Conservation (phyloP, 2,113 vertebrate genomes). For the Channa maculata region DNA sequence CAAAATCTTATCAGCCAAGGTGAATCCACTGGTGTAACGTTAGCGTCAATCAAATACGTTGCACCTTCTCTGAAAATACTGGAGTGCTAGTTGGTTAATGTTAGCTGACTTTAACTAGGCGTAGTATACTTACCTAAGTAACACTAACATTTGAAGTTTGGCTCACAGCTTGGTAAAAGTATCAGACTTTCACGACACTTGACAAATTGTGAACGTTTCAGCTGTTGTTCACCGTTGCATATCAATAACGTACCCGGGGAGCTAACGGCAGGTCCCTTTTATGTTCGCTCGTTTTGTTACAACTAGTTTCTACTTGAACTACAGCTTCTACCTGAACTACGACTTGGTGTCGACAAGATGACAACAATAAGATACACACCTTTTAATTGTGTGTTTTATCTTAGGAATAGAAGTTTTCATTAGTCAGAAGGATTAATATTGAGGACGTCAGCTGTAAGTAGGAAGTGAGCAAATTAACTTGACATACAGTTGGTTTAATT, state of each 20-base stretch:
- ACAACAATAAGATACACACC: too few relatives aligned
- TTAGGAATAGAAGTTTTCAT: not conserved
- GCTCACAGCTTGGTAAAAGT: not conserved
- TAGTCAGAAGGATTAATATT: not conserved
- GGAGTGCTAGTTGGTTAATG: constrained; percentile 21
- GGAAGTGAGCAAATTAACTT: constrained; percentile 56
- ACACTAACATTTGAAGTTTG: not conserved
- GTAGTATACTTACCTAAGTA: not conserved
- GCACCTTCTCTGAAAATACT: constrained; percentile 37
- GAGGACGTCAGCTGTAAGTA: constrained; percentile 60
- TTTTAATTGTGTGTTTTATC: not conserved
- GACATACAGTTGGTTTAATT: constrained; percentile 17
- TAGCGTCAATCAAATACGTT: constrained; percentile 19
- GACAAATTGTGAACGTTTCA: not conserved
- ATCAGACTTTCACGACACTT: not conserved
- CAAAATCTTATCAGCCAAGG: constrained; percentile 36
- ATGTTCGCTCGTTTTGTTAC: too few relatives aligned
- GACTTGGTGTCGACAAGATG: not conserved
- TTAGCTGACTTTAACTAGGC: constrained; percentile 24
- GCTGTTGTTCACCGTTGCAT: not conserved
- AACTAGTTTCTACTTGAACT: too few relatives aligned
- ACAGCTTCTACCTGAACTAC: not conserved
- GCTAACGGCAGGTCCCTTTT: constrained; percentile 31
- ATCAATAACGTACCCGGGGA: constrained; percentile 12
- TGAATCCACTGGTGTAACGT: constrained; percentile 32